Evolutionary conservation across 2,888 invertebrate species (phyloP).

Genomic region (Meliscaeva auricollis): DNA sequence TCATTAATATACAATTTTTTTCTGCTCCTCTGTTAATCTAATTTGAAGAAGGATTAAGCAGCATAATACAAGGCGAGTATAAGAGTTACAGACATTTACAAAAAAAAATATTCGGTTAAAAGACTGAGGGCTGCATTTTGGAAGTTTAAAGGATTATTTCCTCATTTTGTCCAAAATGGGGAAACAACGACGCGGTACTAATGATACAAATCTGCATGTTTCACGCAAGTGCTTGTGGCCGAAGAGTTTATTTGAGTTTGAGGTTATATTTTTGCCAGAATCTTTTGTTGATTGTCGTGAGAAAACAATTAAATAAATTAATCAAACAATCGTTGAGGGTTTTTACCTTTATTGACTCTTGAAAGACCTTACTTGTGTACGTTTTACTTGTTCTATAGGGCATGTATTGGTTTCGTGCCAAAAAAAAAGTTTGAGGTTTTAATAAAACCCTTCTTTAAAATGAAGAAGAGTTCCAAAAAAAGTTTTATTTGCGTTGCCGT

Average conservation of each 20-base stretch:
- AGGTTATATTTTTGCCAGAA: conserved; percentile 6
- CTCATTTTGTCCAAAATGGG: conserved; percentile 26
- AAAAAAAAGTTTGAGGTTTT: too few relatives aligned
- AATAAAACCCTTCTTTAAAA: too few relatives aligned
- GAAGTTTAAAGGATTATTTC: conserved; percentile 36
- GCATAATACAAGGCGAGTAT: conserved; percentile 23
- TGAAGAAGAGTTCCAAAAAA: too few relatives aligned
- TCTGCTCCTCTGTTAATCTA: conserved; percentile 56
- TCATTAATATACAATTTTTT: conserved; percentile 67
- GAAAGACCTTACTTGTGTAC: too few relatives aligned
- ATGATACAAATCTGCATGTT: conserved; percentile 70
- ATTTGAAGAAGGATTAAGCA: conserved; percentile 66
- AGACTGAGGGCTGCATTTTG: background rate
- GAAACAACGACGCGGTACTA: conserved; percentile 27
- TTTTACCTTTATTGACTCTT: too few relatives aligned
- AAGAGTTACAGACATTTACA: background rate
- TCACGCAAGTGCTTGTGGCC: conserved; percentile 66
- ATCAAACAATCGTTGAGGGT: too few relatives aligned
- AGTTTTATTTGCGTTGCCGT: too few relatives aligned
- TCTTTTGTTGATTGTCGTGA: conserved; percentile 52
- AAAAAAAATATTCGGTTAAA: conserved; percentile 24
- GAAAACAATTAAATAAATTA: conserved; percentile 52
- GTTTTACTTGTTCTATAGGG: too few relatives aligned
- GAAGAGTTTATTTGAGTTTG: conserved; percentile 51
- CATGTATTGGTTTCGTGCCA: too few relatives aligned